Evolutionary conservation across 2,113 vertebrate genomes (phyloP).

Genomic region (Leucoraja erinaceus): DNA sequence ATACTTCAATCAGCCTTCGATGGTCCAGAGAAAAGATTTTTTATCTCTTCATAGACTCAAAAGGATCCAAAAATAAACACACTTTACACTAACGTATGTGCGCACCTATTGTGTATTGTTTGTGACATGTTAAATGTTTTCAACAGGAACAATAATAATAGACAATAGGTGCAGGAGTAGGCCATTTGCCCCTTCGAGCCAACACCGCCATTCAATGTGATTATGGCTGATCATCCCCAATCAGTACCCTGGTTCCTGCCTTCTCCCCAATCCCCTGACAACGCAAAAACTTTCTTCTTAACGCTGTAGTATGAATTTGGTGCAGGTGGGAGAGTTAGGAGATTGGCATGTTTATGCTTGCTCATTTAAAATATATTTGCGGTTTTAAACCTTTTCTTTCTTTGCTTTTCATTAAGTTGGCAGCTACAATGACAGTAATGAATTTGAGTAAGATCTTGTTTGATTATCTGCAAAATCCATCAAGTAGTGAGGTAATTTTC

Average conservation of each 20-base stretch:
- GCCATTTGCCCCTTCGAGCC: too few species aligned
- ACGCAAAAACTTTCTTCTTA: neutral
- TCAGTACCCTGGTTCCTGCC: too few species aligned
- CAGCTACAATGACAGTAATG: neutral
- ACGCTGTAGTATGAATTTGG: neutral
- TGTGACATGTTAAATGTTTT: neutral
- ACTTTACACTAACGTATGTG: neutral
- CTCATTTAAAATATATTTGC: neutral
- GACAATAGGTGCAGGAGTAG: too few species aligned
- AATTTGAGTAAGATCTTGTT: neutral
- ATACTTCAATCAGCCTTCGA: too few species aligned
- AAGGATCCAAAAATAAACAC: neutral
- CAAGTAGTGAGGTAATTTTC: neutral
- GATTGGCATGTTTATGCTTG: neutral
- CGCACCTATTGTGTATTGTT: neutral
- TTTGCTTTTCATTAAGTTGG: neutral
- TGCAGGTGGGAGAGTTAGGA: too few species aligned
- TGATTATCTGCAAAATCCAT: neutral
- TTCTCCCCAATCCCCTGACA: too few species aligned
- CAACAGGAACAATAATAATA: neutral
- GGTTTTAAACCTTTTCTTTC: neutral
- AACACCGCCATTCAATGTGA: too few species aligned
- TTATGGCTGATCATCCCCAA: too few species aligned
- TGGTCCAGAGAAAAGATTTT: neutral
- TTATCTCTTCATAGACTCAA: constrained; percentile 11